Conservation (phyloP, 2,888 invertebrate genomes). For the Cataglyphis cursor region DNA sequence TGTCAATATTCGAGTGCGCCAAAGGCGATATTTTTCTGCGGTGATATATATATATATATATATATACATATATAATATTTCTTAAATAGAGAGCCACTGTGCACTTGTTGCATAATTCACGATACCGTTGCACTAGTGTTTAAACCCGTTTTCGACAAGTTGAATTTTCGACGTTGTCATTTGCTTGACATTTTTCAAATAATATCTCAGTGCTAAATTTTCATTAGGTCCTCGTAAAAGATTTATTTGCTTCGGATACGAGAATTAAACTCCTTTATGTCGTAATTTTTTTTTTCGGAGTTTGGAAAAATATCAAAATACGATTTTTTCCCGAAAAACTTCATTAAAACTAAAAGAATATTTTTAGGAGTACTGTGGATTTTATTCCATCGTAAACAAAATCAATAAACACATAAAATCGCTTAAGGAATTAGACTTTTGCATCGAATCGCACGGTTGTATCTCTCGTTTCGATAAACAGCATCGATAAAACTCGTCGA, state of each 20-base stretch:
- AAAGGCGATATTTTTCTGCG: not conserved
- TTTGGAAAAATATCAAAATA: not conserved
- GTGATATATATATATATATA: not conserved
- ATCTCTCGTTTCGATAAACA: not conserved
- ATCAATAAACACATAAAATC: not conserved
- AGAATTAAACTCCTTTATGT: not conserved
- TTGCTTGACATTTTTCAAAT: not conserved
- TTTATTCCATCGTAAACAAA: not conserved
- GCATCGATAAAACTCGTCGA: not conserved
- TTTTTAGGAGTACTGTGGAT: not conserved
- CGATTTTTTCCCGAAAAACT: not conserved
- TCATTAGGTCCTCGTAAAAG: slow-evolving; percentile 5
- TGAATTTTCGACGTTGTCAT: slow-evolving; percentile 28
- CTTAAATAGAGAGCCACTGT: slow-evolving; percentile 38
- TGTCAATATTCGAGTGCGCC: slow-evolving; percentile 68
- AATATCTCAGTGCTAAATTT: slow-evolving; percentile 3
- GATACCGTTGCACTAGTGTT: not conserved
- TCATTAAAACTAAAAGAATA: not conserved
- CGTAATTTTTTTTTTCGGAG: not conserved
- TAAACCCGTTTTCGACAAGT: slow-evolving; percentile 6
- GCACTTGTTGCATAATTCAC: slow-evolving; percentile 40
- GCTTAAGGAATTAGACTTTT: not conserved
- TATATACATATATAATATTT: not conserved
- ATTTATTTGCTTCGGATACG: not conserved
- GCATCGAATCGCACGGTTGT: not conserved